Evolutionary conservation across 2,797 vertebrate genomes (phyloP), one percentile per base, ranked within the genome.

Genomic region (Paedocypris micromegethes): DNA sequence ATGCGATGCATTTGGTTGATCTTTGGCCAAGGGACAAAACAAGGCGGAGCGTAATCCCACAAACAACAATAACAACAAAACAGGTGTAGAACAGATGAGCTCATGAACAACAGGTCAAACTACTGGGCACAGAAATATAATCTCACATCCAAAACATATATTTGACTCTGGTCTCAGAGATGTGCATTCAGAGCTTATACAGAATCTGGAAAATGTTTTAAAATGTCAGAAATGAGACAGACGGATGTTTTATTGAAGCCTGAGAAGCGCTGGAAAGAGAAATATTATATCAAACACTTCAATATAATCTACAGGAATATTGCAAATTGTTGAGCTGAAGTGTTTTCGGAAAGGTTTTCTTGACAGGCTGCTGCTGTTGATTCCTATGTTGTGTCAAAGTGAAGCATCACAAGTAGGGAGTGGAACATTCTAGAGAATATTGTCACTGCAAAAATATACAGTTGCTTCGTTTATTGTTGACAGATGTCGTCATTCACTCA

Each of bases 51-150:
- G 63, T 51, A 52, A 45, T 37, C 70, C 50, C 61, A 55, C 43
- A 45, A 70, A 62, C 60, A 72, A 73, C 70, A 77, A 78, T 63
- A 77, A 72, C 76, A 79, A 73, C 23, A 23, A 23, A 23, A 45
- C 56, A 72, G 73, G 73, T 71, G 62, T 64, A 49, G 45, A 9
- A 46, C 68, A 61, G 50, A 44, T 75, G 68, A 75, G 66, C 53
- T 66, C 72, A 59, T 5, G 44, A 40, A 52, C 7, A 47, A 44
- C 51, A 49, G 52, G 56, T 62, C 6, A 23, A 68, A 68, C 52
- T 4, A 6, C 49, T 61, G 40, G 54, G 23, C 8, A 37, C 6
- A 45, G 38, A 61, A 44, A 23, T 6, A 9, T 4, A 65, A 40
- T 45, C 41, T 3, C 6, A 43, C 9, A n/a, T 50, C 9, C 42